Evolutionary conservation across 2,888 invertebrate species (phyloP).

Genomic region (Conops quadrifasciatus): DNA sequence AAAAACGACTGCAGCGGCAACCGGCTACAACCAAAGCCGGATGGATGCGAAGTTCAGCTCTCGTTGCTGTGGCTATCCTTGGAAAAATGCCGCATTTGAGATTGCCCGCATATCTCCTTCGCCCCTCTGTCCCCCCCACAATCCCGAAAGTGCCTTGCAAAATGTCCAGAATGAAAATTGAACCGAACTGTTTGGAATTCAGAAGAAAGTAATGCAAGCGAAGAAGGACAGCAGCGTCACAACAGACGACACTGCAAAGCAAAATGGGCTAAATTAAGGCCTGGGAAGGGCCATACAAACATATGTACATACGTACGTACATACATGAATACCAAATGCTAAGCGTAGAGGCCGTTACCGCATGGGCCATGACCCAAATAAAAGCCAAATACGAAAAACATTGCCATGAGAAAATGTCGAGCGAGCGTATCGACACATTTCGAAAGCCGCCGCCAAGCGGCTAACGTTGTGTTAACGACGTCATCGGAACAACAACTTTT

Average conservation of each 20-base stretch:
- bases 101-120: background rate
- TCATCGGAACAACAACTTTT: background rate
- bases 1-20: background rate
- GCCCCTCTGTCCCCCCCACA: background rate
- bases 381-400: background rate
- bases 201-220: background rate
- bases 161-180: constrained; percentile 5
- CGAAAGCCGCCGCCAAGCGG: background rate
- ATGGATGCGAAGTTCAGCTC: background rate
- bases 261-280: background rate
- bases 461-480: background rate
- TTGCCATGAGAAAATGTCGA: no score
- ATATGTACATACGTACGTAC: background rate
- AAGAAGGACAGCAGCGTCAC: background rate
- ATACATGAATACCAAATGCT: background rate
- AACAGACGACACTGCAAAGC: background rate
- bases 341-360: constrained; percentile 12
- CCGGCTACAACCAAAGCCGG: constrained; percentile 5
- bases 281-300: no score
- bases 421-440: no score
- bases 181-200: background rate
- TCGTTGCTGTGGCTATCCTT: background rate
- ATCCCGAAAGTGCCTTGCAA: background rate
- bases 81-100: constrained; percentile 3
- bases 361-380: constrained; percentile 24